Evolutionary conservation across 2,797 vertebrate genomes (phyloP), one percentile per base, ranked within the genome.

Genomic region (Danio kyathit): DNA sequence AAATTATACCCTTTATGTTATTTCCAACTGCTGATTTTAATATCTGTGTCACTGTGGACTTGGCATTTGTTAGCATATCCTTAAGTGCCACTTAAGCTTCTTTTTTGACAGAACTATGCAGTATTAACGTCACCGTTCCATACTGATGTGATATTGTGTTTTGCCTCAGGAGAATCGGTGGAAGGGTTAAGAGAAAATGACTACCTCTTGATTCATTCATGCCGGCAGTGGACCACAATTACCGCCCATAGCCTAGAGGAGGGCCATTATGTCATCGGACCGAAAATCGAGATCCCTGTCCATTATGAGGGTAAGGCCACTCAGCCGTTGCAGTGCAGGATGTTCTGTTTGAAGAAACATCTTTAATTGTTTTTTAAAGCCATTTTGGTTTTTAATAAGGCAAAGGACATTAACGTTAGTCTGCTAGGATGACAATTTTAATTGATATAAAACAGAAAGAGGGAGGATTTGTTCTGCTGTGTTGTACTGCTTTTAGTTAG

Each of bases 261-360:
- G 86, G 98, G 98, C 80, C 98, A 99, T 92, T 99, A 99, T 52
- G 98, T 99, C 90, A 99, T 99, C 56, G 98, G 98, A 84, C 98
- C 98, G 74, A 99, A 99, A 95, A 99, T 99, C 90, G 98, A 99
- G 93, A 99, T 99, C 89, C 98, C 98, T 0, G 98, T 99, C 52
- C 98, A 99, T 92, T 99, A 99, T 92, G 96, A 97, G 95, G 98
- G 98, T 99, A 93, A 94, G 91, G 67, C n/a, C 57, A 49, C 60
- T 21, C 5, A 14, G 7, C 16, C 61, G 56, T 73, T 51, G 13
- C 75, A 41, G 54, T 65, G 67, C 48, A 38, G 41, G 40, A 43
- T 79, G 48, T 3, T 21, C 19, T 57, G n/a, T 65, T 21, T 14
- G n/a, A 19, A 71, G 72, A 14, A 54, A 40, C 11, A 2, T 10